Base-by-base conservation (phyloP, 1,140 invertebrate species). In the Scaptomyza graminum region DNA sequence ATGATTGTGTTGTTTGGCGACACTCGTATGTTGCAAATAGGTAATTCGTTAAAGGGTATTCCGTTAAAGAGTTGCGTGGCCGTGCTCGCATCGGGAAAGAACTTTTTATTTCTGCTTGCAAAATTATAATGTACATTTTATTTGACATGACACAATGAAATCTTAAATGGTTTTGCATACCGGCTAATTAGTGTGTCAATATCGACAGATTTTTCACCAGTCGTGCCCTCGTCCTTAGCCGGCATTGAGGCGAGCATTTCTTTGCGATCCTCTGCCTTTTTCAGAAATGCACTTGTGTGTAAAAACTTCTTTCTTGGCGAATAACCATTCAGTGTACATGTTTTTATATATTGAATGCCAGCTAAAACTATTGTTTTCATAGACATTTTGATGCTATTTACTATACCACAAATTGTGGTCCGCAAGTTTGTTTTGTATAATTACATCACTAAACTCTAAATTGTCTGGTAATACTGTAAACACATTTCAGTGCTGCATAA, bases 1-100 rank as follows among this genome's bases (percentile, higher is more conserved):
- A 98, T 93, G 50, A 98, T 95, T 12, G 97, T 98, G 92, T 99
- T 99, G 92, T 99, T 99, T 63, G 93, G 93, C 11, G 95, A 94
- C 9, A 95, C 94, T 85, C 95, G 94, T 31, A 98, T 95, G 90
- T 98, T 95, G 68, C 95, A 93, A 65, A 98, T 95, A 1, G 96
- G 97, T 34, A 98, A 85, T 13, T 97, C 94, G 89, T 95, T 95
- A 91, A 95, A 99, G 11, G 94, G 94, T 0, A 95, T 91, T 8
- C 96, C 96, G 90, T 96, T 93, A 91, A 97, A 96, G n/a, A 97
- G 72, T 79, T 92, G 92, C 68, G 95, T 93, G 51, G 95, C 94
- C 1, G 96, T 96, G 67, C 94, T 93, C 61, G 93, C 92, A 90
- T 95, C 94, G 3, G 97, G 97, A 91, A 97, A 98, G 60, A 95